phyloP scores from a whole-genome alignment of 1,140 invertebrate species.

The Heliconius hewitsoni region DNA sequence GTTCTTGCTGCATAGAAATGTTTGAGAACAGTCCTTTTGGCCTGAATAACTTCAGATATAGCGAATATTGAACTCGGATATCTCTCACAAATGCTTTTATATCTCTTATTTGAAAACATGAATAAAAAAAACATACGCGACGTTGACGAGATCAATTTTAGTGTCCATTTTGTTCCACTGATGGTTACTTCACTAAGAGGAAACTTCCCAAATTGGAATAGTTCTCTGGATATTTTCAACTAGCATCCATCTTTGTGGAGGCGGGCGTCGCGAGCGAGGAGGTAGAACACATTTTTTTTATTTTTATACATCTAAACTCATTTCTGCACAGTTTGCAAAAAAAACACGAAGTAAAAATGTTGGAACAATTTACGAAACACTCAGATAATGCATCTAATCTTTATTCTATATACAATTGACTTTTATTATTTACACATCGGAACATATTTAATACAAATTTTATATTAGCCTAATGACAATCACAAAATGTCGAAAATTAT shows the following conservation, averaged over 20 bases:
- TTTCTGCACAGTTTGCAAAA: constrained; percentile 59
- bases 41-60: constrained; percentile 15
- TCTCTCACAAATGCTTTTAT: constrained; percentile 24
- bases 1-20: constrained; percentile 27
- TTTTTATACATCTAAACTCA: constrained; percentile 60
- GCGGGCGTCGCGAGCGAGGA: constrained; percentile 46
- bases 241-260: constrained; percentile 66
- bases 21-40: constrained; percentile 16
- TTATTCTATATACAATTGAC: neutral
- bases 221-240: constrained; percentile 67
- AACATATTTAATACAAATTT: too few relatives aligned
- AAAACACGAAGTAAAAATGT: constrained; percentile 2
- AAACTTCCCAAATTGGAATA: constrained; percentile 77
- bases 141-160: constrained; percentile 46
- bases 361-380: constrained; percentile 9
- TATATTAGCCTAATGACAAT: too few relatives aligned
- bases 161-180: constrained; percentile 45
- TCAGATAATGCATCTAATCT: neutral
- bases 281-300: constrained; percentile 48
- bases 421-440: neutral
- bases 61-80: constrained; percentile 14
- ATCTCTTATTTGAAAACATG: constrained; percentile 17
- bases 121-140: constrained; percentile 30
- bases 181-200: constrained; percentile 58
- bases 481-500: too few relatives aligned